Percentiles rank a stretch among this genome's conserved stretches.
These are phyloP conservation scores for Tillus elongatus DNA, from an alignment of 2,888 invertebrate species.

Conservation along the genomic window DNA sequence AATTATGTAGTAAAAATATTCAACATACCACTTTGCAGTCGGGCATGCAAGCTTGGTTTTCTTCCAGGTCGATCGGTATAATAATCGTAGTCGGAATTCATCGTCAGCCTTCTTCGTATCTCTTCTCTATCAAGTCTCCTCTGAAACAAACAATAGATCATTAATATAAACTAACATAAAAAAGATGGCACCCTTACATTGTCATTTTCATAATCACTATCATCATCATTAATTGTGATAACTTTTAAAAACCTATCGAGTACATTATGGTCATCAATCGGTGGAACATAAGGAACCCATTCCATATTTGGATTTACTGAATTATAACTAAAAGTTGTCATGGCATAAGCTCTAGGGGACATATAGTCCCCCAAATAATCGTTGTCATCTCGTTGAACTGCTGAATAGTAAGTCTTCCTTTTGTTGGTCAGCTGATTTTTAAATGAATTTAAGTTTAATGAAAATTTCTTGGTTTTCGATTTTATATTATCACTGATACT, in stretches of 20 bases:
- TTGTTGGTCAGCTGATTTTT: conserved; percentile 35
- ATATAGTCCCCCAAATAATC: conserved; percentile 42
- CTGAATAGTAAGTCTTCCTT: conserved; percentile 35
- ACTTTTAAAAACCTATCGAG: conserved; percentile 50
- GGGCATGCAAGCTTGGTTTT: conserved; percentile 79
- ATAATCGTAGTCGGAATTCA: conserved; percentile 69
- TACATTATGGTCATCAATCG: conserved; percentile 46
- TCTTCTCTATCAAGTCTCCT: conserved; percentile 88
- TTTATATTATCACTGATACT: conserved; percentile 39
- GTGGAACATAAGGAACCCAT: conserved; percentile 40
- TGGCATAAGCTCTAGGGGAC: conserved; percentile 49
- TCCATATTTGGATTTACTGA: conserved; percentile 41
- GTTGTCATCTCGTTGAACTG: conserved; percentile 31
- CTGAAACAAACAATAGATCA: conserved; percentile 45
- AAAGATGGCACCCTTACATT: conserved; percentile 9
- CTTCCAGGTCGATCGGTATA: conserved; percentile 62
- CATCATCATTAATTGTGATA: conserved; percentile 45
- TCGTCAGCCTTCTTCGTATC: conserved; percentile 77
- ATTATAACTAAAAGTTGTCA: conserved; percentile 45
- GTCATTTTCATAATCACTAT: conserved; percentile 25
- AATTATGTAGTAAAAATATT: no score
- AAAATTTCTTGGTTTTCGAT: conserved; percentile 36
- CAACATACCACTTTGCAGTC: conserved; percentile 75
- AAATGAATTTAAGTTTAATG: conserved; percentile 34
- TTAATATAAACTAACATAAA: conserved; percentile 10